These are phyloP conservation scores for Sylvilagus bachmani DNA, from an alignment of 2,113 vertebrate species.

Conservation along the genomic window DNA sequence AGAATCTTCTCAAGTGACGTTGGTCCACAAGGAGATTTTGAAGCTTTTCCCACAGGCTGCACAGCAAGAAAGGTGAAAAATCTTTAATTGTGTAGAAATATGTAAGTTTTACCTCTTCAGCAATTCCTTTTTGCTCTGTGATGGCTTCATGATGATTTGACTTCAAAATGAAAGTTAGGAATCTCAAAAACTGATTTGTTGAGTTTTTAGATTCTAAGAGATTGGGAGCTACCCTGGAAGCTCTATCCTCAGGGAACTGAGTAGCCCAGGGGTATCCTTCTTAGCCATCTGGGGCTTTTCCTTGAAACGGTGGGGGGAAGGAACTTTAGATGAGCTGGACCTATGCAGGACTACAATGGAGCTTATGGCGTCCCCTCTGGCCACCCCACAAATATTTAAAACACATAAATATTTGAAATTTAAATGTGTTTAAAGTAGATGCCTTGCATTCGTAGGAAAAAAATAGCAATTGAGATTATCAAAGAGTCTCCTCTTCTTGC, in stretches of 20 bases:
- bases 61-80: slow-evolving; percentile 91
- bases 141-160: neutral
- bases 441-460: neutral
- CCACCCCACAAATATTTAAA: neutral
- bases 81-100: neutral
- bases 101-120: neutral
- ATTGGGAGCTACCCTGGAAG: neutral
- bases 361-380: neutral
- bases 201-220: neutral
- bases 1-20: slow-evolving; percentile 86
- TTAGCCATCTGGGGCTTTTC: neutral
- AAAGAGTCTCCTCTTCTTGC: neutral
- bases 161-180: neutral
- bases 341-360: neutral
- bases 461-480: neutral
- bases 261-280: neutral
- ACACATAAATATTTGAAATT: neutral
- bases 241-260: neutral
- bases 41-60: slow-evolving; percentile 92
- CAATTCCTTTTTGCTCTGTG: neutral
- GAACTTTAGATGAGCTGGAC: neutral
- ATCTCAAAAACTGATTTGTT: neutral
- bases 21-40: slow-evolving; percentile 91
- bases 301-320: neutral
- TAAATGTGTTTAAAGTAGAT: no score